These are phyloP conservation scores for Pogonocherus hispidulus DNA, from an alignment of 2,888 invertebrate genomes.

Conservation along the genomic window DNA sequence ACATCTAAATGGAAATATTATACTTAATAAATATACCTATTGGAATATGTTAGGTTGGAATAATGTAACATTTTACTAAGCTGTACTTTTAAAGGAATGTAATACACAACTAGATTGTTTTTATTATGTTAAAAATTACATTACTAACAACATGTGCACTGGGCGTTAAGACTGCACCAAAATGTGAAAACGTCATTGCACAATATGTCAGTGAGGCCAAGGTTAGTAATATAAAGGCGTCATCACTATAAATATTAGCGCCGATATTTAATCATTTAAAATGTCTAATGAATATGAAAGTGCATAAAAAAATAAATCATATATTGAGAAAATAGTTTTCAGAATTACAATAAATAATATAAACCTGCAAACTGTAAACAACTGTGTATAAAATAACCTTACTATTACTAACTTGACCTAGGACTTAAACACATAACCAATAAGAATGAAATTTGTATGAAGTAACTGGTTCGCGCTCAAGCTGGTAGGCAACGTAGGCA, in stretches of 20 bases:
- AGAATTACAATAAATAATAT: background rate
- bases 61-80: slow-evolving; percentile 8
- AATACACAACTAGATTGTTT: background rate
- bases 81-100: slow-evolving; percentile 29
- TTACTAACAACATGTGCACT: slow-evolving; percentile 49
- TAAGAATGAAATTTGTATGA: slow-evolving; percentile 7
- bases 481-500: slow-evolving; percentile 1
- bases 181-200: slow-evolving; percentile 34
- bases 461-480: background rate
- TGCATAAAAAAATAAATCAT: background rate
- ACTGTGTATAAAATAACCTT: background rate
- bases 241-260: slow-evolving; percentile 10
- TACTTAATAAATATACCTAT: slow-evolving; percentile 16
- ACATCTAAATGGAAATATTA: slow-evolving; percentile 21
- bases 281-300: background rate
- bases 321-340: background rate
- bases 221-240: slow-evolving; percentile 20
- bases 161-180: slow-evolving; percentile 33
- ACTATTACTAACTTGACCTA: slow-evolving; percentile 6
- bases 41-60: slow-evolving; percentile 18
- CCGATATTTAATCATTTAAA: background rate
- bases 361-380: background rate
- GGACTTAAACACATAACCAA: background rate
- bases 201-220: slow-evolving; percentile 27
- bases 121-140: slow-evolving; percentile 43